phyloP scores from a whole-genome alignment of 2,888 invertebrate genomes.

The Rapana venosa region DNA sequence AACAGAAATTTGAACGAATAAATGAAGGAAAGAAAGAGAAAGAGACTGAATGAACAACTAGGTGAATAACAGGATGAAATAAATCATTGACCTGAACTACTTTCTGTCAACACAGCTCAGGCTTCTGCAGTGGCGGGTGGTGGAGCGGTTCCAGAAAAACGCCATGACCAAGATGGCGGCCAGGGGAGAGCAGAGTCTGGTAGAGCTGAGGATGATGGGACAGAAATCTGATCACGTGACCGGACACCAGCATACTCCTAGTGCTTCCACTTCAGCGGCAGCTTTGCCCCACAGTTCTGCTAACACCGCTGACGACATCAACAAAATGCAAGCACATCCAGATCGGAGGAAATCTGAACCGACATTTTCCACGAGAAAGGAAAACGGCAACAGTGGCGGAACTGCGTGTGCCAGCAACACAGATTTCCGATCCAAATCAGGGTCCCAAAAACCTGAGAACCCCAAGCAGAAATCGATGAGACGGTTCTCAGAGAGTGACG shows the following conservation, averaged over 20 bases:
- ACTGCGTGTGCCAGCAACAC: not conserved
- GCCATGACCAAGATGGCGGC: conserved; percentile 19
- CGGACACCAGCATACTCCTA: not conserved
- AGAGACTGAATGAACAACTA: too few species aligned
- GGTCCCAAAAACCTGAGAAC: too few species aligned
- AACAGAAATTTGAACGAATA: too few species aligned
- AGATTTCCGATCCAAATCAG: not conserved
- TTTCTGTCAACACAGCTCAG: not conserved
- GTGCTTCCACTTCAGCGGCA: not conserved
- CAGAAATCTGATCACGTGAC: not conserved
- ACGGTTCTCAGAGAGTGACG: not conserved
- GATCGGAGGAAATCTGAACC: not conserved
- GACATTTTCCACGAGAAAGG: not conserved
- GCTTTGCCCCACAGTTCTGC: not conserved
- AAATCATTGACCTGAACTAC: too few species aligned
- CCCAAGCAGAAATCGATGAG: not conserved
- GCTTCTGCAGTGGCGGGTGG: not conserved
- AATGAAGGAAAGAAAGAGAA: too few species aligned
- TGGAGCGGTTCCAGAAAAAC: not conserved
- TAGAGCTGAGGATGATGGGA: not conserved
- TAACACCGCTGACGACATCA: not conserved
- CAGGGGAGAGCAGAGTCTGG: conserved; percentile 17
- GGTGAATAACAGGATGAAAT: too few species aligned
- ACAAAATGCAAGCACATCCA: not conserved
- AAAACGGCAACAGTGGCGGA: not conserved